phyloP scores from a whole-genome alignment of 2,113 vertebrate genomes.

The Dasypus novemcinctus region DNA sequence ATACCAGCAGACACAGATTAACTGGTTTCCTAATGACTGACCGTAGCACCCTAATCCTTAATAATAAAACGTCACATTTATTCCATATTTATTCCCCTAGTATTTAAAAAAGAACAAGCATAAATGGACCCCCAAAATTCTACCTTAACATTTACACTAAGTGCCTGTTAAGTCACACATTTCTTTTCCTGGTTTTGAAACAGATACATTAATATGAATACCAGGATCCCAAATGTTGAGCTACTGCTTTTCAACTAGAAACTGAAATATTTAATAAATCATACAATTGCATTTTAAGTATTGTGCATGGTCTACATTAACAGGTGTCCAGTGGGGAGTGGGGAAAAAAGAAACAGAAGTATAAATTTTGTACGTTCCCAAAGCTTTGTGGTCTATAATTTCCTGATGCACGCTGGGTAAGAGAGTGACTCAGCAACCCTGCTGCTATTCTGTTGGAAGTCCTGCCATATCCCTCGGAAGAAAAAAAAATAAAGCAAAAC shows the following conservation, averaged over 20 bases:
- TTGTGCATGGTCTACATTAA: conserved; percentile 5
- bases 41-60: background rate
- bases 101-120: conserved; percentile 7
- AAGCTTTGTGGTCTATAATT: conserved; percentile 17
- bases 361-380: conserved; percentile 4
- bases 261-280: conserved; percentile 30
- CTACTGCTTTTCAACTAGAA: conserved; percentile 31
- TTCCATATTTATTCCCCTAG: background rate
- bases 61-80: background rate
- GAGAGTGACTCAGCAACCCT: background rate
- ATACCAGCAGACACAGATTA: background rate
- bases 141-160: conserved; percentile 31
- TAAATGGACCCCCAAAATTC: background rate
- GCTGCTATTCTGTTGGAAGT: background rate
- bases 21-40: conserved; percentile 4
- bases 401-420: background rate
- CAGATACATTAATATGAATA: conserved; percentile 33
- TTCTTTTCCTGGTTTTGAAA: conserved; percentile 45
- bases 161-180: background rate
- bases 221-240: background rate
- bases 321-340: background rate
- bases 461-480: conserved; percentile 13
- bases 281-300: conserved; percentile 19
- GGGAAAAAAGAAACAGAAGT: conserved; percentile 12
- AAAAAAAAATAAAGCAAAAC: background rate